Conservation (phyloP, 2,888 invertebrate species). For the Ariolimax columbianus region DNA sequence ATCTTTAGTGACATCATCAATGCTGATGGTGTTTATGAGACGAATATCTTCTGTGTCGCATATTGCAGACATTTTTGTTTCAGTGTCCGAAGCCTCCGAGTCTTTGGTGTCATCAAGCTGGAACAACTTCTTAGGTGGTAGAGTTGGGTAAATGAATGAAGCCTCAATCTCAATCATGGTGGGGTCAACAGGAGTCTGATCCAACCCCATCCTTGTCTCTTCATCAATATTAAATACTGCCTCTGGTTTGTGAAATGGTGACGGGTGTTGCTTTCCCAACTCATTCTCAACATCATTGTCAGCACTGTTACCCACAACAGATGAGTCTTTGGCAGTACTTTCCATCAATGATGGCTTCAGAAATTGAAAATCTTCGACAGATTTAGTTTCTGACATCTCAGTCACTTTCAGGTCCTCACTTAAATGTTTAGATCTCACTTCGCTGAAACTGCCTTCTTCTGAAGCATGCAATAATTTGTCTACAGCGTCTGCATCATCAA, state of each 20-base stretch:
- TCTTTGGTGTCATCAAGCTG: slow-evolving; percentile 49
- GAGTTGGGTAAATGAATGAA: slow-evolving; percentile 31
- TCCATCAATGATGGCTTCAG: slow-evolving; percentile 13
- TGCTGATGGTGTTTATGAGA: slow-evolving; percentile 48
- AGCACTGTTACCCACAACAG: background rate
- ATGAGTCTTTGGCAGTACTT: background rate
- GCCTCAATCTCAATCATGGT: slow-evolving; percentile 2
- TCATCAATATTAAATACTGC: slow-evolving; percentile 54
- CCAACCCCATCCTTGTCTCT: slow-evolving; percentile 55
- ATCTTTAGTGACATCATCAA: slow-evolving; percentile 50
- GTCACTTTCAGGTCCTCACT: slow-evolving; percentile 5
- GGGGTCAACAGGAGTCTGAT: slow-evolving; percentile 40
- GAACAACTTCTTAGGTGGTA: slow-evolving; percentile 48
- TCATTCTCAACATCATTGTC: slow-evolving; percentile 45
- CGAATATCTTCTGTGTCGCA: slow-evolving; percentile 52
- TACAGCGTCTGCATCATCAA: slow-evolving; percentile 22
- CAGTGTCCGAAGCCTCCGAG: slow-evolving; percentile 40
- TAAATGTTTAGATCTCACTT: background rate
- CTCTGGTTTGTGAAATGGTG: slow-evolving; percentile 46
- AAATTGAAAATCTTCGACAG: slow-evolving; percentile 17
- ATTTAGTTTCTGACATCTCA: background rate
- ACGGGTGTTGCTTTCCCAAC: background rate
- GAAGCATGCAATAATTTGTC: slow-evolving; percentile 24
- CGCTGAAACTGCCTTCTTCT: slow-evolving; percentile 13
- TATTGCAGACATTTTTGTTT: slow-evolving; percentile 46